A percentile compares a stretch with the other conserved stretches of the same genome.
Conservation (phyloP, 2,888 invertebrate genomes). For the Petrophora chlorosata region DNA sequence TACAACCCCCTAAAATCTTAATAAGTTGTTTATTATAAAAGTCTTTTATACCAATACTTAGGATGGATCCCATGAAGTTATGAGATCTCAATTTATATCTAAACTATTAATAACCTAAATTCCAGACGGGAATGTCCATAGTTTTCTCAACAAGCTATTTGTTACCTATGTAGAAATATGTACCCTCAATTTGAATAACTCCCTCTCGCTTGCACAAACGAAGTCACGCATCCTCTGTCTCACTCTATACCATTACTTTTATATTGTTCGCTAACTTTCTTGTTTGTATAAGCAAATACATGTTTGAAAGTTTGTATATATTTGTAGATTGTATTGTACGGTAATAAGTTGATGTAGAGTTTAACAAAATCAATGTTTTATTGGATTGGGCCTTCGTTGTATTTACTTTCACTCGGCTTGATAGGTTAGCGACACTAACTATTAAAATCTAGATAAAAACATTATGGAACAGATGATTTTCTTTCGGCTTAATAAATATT, state of each 20-base stretch:
- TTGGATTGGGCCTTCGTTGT: slow-evolving; percentile 32
- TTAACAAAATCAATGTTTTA: slow-evolving; percentile 47
- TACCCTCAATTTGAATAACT: slow-evolving; percentile 82
- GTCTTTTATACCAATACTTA: too few relatives aligned
- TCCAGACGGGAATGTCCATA: slow-evolving; percentile 65
- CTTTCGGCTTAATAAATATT: too few relatives aligned
- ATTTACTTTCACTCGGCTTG: too few relatives aligned
- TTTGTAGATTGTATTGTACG: slow-evolving; percentile 79
- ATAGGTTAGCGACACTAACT: too few relatives aligned
- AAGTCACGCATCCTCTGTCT: slow-evolving; percentile 47
- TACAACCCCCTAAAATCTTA: too few relatives aligned
- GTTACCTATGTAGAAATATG: slow-evolving; percentile 84
- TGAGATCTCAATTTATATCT: slow-evolving; percentile 25
- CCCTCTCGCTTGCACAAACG: slow-evolving; percentile 63
- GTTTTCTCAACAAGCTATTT: slow-evolving; percentile 78
- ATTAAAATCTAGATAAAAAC: too few relatives aligned
- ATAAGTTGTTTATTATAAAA: too few relatives aligned
- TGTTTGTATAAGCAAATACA: slow-evolving; percentile 84
- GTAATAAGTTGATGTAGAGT: slow-evolving; percentile 62
- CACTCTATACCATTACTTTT: slow-evolving; percentile 82
- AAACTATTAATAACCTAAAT: slow-evolving; percentile 35
- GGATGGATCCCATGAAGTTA: too few relatives aligned
- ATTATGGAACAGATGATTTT: too few relatives aligned
- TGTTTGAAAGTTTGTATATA: slow-evolving; percentile 83
- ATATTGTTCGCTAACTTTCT: slow-evolving; percentile 84